A percentile compares a stretch with the other conserved stretches of the same genome.
Evolutionary conservation across 2,113 vertebrate species (phyloP).

Genomic region (Cololabis saira): DNA sequence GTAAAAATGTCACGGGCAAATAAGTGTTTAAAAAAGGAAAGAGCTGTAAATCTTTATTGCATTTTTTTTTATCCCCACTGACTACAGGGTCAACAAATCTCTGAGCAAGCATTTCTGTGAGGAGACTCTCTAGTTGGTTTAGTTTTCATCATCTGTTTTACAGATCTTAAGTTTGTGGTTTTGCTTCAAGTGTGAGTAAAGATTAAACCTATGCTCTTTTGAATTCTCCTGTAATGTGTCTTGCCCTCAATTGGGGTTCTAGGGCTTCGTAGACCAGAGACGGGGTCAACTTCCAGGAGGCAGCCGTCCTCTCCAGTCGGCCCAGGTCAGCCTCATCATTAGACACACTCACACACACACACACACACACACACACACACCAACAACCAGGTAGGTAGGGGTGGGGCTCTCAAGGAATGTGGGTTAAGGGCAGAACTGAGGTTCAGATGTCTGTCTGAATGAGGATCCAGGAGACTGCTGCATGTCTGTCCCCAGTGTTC

Average conservation of each 20-base stretch:
- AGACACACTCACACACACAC: neutral
- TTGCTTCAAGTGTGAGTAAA: too few species aligned
- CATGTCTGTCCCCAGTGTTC: conserved; percentile 42
- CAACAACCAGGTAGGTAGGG: conserved; percentile 27
- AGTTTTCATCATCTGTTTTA: neutral
- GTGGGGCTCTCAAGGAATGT: conserved; percentile 26
- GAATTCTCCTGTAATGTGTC: too few species aligned
- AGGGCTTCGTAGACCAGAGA: conserved; percentile 79
- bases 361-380: conserved; percentile 20
- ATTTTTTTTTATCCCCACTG: neutral
- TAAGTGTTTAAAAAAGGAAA: too few species aligned
- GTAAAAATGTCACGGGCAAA: too few species aligned
- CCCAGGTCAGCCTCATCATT: conserved; percentile 73
- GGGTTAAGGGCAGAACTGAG: conserved; percentile 44
- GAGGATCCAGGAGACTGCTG: too few species aligned
- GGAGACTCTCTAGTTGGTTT: neutral
- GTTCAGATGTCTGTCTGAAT: conserved; percentile 24
- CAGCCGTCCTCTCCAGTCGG: conserved; percentile 67
- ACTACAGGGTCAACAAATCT: neutral
- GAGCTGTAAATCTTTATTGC: neutral
- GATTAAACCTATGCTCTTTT: too few species aligned
- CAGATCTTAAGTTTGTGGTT: neutral
- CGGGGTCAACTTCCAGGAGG: conserved; percentile 73
- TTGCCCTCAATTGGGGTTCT: conserved; percentile 4
- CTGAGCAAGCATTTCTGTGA: neutral